Evolutionary conservation across 2,888 invertebrate species (phyloP), one percentile per base, ranked within the genome.

Genomic region (Pseudococcus jackbeardsleyi): DNA sequence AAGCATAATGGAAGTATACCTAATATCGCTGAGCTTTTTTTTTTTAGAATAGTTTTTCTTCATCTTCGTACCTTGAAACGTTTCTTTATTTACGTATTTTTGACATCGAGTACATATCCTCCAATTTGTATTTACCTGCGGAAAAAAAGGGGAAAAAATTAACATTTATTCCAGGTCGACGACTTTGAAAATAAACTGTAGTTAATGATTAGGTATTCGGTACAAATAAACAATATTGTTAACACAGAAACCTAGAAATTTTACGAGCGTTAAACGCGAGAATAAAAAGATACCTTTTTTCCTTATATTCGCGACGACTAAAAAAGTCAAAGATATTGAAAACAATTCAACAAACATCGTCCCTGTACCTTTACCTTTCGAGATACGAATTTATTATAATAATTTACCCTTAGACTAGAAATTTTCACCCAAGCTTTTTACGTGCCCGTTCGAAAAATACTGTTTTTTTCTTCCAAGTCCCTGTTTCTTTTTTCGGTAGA

Each of bases 71-170:
- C n/a, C 39, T 17, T 42, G 8, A 0, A 64, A 64, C 9, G 22
- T 22, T 15, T 46, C n/a, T 26, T 64, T 85, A 85, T 85, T 85
- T 85, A 9, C 85, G 85, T 42, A 85, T 85, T 39, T 85, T 85
- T 33, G 85, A 64, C 85, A 85, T 85, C 39, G 85, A 85, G 19
- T 64, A 85, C 85, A 64, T 85, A 59, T 85, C 85, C 42, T 59
- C 85, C 39, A 85, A 5, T 19, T 85, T 85, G 54, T 85, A 59
- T 85, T 85, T 85, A 19, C 85, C 85, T 85, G 85, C 19, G 59
- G 54, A 33, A n/a, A 85, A 64, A 85, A 59, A 11, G 64, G 19
- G 8, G 64, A 33, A 50, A 48, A 48, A 84, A n/a, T 42, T 48
- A 4, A 48, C 54, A 50, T 82, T 17, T 77, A 17, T 77, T 39